These are phyloP conservation scores for Drosophila nigromelanica DNA, from an alignment of 1,140 invertebrate species.

Conservation along the genomic window DNA sequence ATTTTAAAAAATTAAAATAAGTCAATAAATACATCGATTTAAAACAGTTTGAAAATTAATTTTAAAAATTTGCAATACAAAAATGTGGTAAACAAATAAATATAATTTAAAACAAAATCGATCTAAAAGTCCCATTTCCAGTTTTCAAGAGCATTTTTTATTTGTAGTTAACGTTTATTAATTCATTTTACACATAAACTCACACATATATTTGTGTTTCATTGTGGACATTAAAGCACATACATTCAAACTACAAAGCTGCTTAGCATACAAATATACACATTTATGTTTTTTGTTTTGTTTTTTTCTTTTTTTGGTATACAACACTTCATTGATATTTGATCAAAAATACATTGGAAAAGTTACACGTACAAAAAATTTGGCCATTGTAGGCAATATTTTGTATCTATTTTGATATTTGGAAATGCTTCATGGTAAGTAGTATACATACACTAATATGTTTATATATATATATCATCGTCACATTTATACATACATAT, in stretches of 20 bases:
- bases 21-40: no score
- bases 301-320: slow-evolving; percentile 17
- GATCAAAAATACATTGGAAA: slow-evolving; percentile 33
- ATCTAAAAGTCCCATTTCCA: no score
- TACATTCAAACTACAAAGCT: slow-evolving; percentile 25
- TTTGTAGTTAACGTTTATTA: slow-evolving; percentile 9
- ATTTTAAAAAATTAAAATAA: no score
- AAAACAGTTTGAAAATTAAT: no score
- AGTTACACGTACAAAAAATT: slow-evolving; percentile 30
- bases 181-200: slow-evolving; percentile 11
- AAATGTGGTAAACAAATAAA: not conserved
- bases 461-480: slow-evolving; percentile 19
- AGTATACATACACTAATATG: slow-evolving; percentile 12
- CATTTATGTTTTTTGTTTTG: slow-evolving; percentile 22
- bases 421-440: slow-evolving; percentile 40
- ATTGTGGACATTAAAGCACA: slow-evolving; percentile 35
- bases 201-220: slow-evolving; percentile 14
- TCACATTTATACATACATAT: slow-evolving; percentile 17
- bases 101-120: no score
- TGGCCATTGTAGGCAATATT: slow-evolving; percentile 1
- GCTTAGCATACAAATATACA: slow-evolving; percentile 18
- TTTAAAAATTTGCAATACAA: no score
- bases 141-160: no score
- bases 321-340: slow-evolving; percentile 40
- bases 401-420: slow-evolving; percentile 31